Base-by-base conservation (phyloP, 2,888 invertebrate genomes). In the Nectonema munidae region DNA sequence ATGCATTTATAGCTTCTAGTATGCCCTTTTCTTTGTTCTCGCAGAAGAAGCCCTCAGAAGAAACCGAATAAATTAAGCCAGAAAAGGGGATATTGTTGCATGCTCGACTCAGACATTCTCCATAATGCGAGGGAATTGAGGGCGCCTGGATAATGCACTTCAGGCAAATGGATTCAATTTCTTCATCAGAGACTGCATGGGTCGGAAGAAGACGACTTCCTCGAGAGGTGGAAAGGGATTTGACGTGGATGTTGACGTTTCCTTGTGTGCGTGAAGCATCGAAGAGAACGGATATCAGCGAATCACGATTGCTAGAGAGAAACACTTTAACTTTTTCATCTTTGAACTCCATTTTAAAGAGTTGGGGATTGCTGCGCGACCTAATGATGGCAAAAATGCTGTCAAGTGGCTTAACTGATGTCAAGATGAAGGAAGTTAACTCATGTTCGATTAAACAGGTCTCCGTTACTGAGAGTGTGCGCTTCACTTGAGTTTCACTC, bases 51-150 rank as follows among this genome's bases (percentile, higher is more conserved):
- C 81, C 74, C 81, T 83, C 59, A 21, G 61, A 59, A 17, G 79
- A 75, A 44, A 79, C 71, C 46, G 86, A 77, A 58, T 89, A 83
- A 45, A 77, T 67, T 37, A 95, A 67, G 15, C 95, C 95, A 56
- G 77, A 83, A 60, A 89, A 95, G 2, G 89, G 77, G 48, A 86
- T 68, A 57, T 95, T 95, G 36, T 79, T 74, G 59, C 95, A 95
- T 58, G 95, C 95, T 43, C 89, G 62, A n/a, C n/a, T n/a, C n/a
- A n/a, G n/a, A n/a, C 20, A 37, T 3, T 14, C 9, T 4, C 3
- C 3, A 3, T 34, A 20, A 3, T 16, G 17, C 4, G 15, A 15
- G 9, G 15, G 40, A 46, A 37, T 38, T 48, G 48, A 46, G 3
- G 49, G 47, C 18, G 49, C 46, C 13, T 47, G 44, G 21, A 48